phyloP scores from a whole-genome alignment of 2,113 vertebrate genomes.

The Gracilinanus agilis region DNA sequence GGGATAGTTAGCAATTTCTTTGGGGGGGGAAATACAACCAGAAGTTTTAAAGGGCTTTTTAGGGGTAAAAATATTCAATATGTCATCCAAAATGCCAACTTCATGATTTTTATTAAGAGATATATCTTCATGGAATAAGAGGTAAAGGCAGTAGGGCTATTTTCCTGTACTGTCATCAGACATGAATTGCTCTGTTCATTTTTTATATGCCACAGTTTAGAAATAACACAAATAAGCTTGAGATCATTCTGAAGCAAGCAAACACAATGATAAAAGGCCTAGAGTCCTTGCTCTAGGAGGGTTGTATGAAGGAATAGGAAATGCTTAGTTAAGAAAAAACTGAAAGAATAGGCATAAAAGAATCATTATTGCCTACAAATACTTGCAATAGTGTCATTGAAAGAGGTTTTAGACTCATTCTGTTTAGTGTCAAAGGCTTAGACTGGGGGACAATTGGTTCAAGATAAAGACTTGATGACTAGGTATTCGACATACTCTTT shows the following conservation, averaged over 20 bases:
- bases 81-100: not conserved
- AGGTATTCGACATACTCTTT: not conserved
- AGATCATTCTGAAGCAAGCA: not conserved
- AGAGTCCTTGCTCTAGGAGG: not conserved
- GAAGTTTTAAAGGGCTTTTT: not conserved
- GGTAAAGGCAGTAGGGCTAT: not conserved
- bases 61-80: not conserved
- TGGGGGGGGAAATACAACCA: not conserved
- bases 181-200: not conserved
- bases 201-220: not conserved
- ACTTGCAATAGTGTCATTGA: not conserved
- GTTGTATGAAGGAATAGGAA: not conserved
- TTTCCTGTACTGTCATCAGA: not conserved
- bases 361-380: not conserved
- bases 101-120: not conserved
- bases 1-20: no score
- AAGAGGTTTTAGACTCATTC: not conserved
- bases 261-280: not conserved
- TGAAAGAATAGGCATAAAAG: not conserved
- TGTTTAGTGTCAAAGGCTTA: not conserved
- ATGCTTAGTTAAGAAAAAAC: not conserved
- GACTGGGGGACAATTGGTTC: not conserved
- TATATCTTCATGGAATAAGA: not conserved
- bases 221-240: not conserved
- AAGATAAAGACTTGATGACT: not conserved